Base-by-base conservation (phyloP, 92 coral and sea anemone species). In the Anthopleura xanthogrammica region DNA sequence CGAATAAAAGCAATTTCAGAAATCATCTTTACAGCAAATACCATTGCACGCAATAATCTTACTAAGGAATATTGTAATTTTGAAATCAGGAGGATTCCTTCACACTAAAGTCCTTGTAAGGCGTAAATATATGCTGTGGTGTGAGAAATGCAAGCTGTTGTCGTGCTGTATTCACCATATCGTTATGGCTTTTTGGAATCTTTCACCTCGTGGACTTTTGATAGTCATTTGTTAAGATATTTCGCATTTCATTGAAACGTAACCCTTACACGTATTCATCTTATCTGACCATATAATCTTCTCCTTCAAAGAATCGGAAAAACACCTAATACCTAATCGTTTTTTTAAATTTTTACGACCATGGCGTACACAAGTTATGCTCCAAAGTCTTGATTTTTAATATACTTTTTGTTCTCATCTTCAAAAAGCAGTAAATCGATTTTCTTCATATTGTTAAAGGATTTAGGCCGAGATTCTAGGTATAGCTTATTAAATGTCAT, bases 251-350 rank as follows among this genome's bases (percentile, higher is more conserved):
- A 68, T 10, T 60, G 66, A 70, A 81, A 46, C 77, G 16, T 68
- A 68, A 23, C 50, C 43, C 66, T 23, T 48, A 19, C 73, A 68
- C 74, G 46, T 68, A 68, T 68, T 36, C 36, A 2, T 68, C 77
- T 81, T 81, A 81, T 81, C 84, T 81, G 77, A 68, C 84, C 84
- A 70, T 46, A 41, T 12, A 52, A 81, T 81, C 84, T 81, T 52
- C 74, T 22, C 56, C 66, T 70, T 29, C 43, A 16, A 9, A 20
- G 23, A 81, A 42, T 60, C 72, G 54, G 65, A 52, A 70, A 66
- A 68, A 81, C 84, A 81, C 77, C 84, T 68, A 43, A 43, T 16
- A 70, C 17, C 55, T 60, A 11, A 66, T 50, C 40, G 40, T 55
- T 23, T 48, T 29, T 65, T 81, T 19, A 50, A 36, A 1, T 60